These are phyloP conservation scores for Mesaphorura yosii DNA, from an alignment of 1,140 invertebrate genomes.

Conservation along the genomic window DNA sequence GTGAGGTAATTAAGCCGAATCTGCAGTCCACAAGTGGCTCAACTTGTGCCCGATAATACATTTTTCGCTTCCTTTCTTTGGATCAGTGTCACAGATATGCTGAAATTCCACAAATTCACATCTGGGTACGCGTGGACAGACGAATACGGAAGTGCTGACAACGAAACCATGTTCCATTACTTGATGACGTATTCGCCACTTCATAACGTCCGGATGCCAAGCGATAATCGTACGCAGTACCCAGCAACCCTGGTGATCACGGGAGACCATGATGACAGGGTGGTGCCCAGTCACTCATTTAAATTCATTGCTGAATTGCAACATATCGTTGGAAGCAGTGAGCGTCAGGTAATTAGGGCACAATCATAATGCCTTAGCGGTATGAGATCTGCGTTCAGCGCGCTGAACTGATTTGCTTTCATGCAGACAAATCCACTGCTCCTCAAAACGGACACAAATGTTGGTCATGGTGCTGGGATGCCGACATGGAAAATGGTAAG, in stretches of 20 bases:
- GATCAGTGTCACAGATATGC: conserved; percentile 35
- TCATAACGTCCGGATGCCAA: conserved; percentile 75
- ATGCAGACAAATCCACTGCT: conserved; percentile 71
- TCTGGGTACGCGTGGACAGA: conserved; percentile 93
- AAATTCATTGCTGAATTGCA: conserved; percentile 55
- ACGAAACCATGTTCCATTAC: conserved; percentile 75
- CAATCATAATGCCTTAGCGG: background rate
- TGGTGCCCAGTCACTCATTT: conserved; percentile 50
- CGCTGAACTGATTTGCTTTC: background rate
- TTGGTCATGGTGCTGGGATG: conserved; percentile 91
- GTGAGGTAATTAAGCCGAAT: conserved; percentile 49
- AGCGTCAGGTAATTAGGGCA: conserved; percentile 35
- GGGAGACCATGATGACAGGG: conserved; percentile 46
- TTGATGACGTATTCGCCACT: conserved; percentile 86
- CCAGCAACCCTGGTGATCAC: conserved; percentile 49
- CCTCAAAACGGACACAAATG: conserved; percentile 81
- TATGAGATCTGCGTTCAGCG: too few species aligned
- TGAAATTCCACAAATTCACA: conserved; percentile 90
- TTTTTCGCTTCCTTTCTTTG: background rate
- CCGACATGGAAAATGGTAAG: conserved; percentile 46
- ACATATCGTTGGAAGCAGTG: conserved; percentile 37
- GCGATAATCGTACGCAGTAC: conserved; percentile 42
- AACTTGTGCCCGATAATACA: background rate
- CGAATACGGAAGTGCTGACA: conserved; percentile 89
- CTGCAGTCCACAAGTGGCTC: too few species aligned